Percentiles rank a stretch among this genome's conserved stretches.
These are phyloP conservation scores for Agriopis marginaria DNA, from an alignment of 2,888 invertebrate species.

Conservation along the genomic window DNA sequence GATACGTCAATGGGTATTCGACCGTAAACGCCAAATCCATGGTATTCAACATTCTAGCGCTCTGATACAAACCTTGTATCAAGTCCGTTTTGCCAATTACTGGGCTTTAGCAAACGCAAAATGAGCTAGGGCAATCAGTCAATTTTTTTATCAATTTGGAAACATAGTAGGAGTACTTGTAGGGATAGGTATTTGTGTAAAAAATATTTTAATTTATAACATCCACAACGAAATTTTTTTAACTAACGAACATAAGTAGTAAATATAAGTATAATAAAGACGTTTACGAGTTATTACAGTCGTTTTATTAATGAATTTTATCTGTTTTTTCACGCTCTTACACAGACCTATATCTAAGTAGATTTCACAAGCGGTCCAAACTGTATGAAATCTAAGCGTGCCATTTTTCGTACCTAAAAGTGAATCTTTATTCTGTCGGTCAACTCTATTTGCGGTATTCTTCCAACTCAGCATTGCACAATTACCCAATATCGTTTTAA, in stretches of 20 bases:
- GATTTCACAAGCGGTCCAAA: too few relatives aligned
- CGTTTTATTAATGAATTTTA: constrained; percentile 8
- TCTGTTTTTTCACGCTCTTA: not conserved
- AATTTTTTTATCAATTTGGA: constrained; percentile 13
- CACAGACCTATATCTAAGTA: not conserved
- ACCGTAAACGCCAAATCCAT: too few relatives aligned
- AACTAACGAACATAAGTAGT: constrained; percentile 12
- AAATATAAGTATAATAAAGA: constrained; percentile 16
- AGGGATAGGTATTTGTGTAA: constrained; percentile 14
- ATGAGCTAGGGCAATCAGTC: constrained; percentile 14
- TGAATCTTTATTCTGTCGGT: too few relatives aligned
- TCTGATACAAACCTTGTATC: not conserved
- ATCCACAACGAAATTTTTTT: constrained; percentile 21
- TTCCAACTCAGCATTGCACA: too few relatives aligned
- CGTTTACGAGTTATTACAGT: constrained; percentile 3
- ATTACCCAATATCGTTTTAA: too few relatives aligned
- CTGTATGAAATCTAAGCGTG: too few relatives aligned
- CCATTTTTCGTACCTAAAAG: too few relatives aligned
- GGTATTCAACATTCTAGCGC: too few relatives aligned
- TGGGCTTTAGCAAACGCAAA: not conserved
- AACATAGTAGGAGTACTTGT: not conserved
- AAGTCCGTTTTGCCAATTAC: not conserved
- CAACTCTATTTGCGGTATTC: too few relatives aligned
- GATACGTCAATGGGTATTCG: too few relatives aligned
- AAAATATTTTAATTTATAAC: constrained; percentile 30